Evolutionary conservation across 2,888 invertebrate genomes (phyloP).

Genomic region (Corbicula japonica): DNA sequence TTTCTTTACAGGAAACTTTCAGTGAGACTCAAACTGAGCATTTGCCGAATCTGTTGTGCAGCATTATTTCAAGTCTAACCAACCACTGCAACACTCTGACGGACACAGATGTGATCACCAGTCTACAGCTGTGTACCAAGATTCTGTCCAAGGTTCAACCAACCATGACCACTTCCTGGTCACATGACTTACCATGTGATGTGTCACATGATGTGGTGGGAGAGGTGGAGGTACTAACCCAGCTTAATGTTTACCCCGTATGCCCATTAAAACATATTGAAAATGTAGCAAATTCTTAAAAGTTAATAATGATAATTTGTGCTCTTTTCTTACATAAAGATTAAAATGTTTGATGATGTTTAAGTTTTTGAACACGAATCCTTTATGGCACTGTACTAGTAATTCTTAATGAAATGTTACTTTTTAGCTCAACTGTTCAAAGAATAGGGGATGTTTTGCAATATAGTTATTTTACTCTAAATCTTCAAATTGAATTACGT

Average conservation of each 20-base stretch:
- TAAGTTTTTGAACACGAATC: too few relatives aligned
- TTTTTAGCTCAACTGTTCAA: too few relatives aligned
- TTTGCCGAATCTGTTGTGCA: constrained; percentile 92
- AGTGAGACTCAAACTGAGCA: constrained; percentile 92
- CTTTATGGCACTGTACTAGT: too few relatives aligned
- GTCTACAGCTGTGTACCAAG: constrained; percentile 91
- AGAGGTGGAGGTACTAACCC: constrained; percentile 63
- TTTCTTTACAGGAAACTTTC: constrained; percentile 89
- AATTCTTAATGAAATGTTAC: too few relatives aligned
- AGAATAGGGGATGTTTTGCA: too few relatives aligned
- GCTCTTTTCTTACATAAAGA: too few relatives aligned
- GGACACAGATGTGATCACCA: constrained; percentile 90
- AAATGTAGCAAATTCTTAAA: too few relatives aligned
- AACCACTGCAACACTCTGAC: constrained; percentile 88
- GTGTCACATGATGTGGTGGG: constrained; percentile 50
- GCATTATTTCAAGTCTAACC: constrained; percentile 90
- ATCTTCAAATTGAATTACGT: too few relatives aligned
- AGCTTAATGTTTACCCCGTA: background rate
- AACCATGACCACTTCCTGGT: constrained; percentile 77
- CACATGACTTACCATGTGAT: constrained; percentile 58
- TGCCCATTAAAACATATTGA: background rate
- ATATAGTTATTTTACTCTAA: too few relatives aligned
- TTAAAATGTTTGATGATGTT: too few relatives aligned
- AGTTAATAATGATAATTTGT: too few relatives aligned
- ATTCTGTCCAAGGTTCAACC: constrained; percentile 92